Percentiles rank a stretch among this genome's conserved stretches.
phyloP scores from a whole-genome alignment of 2,113 vertebrate genomes.

The Apodemus sylvaticus region DNA sequence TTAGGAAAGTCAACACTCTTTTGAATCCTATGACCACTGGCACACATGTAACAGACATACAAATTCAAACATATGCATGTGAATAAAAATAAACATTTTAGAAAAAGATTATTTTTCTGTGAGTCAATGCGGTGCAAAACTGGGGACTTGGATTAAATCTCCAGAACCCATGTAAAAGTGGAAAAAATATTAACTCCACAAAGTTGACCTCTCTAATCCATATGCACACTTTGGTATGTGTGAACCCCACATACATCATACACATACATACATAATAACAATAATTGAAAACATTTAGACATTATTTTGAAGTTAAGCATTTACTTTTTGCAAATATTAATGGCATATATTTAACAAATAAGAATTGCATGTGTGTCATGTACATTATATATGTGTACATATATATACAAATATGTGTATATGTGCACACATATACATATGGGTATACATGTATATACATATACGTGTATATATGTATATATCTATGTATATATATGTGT shows the following conservation, averaged over 20 bases:
- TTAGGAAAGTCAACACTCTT: not conserved
- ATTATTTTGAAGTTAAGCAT: not conserved
- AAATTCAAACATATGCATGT: too few relatives aligned
- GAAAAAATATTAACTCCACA: too few relatives aligned
- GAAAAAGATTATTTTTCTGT: too few relatives aligned
- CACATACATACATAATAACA: not conserved
- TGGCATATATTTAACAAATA: not conserved
- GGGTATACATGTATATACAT: too few relatives aligned
- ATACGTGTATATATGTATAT: too few relatives aligned
- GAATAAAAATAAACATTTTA: not conserved
- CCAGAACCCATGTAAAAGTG: not conserved
- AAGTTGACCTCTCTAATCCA: too few relatives aligned
- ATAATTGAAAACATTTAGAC: not conserved
- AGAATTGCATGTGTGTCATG: not conserved
- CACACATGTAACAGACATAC: not conserved
- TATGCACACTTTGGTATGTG: too few relatives aligned
- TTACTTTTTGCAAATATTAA: not conserved
- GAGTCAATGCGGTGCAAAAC: not conserved
- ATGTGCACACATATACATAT: not conserved
- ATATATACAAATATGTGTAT: too few relatives aligned
- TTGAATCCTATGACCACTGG: not conserved
- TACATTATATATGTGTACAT: not conserved
- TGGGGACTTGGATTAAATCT: not conserved
- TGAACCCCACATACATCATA: not conserved
- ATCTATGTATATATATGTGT: fast-evolving